Percentiles rank a stretch among this genome's conserved stretches.
Conservation (phyloP, 2,888 invertebrate genomes). For the Ellobium chinense region DNA sequence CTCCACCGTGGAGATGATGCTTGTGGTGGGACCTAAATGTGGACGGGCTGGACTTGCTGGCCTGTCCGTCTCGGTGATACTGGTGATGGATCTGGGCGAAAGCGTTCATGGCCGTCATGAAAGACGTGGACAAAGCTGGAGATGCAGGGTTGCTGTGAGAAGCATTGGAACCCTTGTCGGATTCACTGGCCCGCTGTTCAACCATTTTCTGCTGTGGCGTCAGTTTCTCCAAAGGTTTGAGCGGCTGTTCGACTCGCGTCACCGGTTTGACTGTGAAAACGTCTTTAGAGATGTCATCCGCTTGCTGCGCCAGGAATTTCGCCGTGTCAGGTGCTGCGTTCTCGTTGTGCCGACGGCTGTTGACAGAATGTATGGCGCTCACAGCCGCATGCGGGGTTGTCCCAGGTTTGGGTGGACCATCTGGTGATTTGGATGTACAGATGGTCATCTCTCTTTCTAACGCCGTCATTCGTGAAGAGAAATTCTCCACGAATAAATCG, state of each 20-base stretch:
- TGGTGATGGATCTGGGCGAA: slow-evolving; percentile 21
- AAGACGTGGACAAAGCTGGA: slow-evolving; percentile 2
- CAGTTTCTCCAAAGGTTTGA: slow-evolving; percentile 46
- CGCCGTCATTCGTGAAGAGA: slow-evolving; percentile 46
- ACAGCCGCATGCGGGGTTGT: neutral
- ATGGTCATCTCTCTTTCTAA: slow-evolving; percentile 30
- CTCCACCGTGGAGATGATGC: neutral
- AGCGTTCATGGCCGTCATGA: slow-evolving; percentile 33
- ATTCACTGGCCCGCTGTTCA: slow-evolving; percentile 6
- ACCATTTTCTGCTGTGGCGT: slow-evolving; percentile 42
- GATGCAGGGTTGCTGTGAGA: neutral
- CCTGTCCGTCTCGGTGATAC: neutral
- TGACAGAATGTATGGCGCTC: slow-evolving; percentile 7
- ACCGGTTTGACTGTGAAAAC: slow-evolving; percentile 41
- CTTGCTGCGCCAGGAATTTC: slow-evolving; percentile 1
- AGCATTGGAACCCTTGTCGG: neutral
- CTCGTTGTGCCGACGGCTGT: neutral
- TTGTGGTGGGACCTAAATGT: neutral
- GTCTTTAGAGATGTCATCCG: slow-evolving; percentile 27
- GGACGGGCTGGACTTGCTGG: neutral
- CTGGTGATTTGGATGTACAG: neutral
- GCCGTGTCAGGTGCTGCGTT: neutral
- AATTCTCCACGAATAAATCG: slow-evolving; percentile 69
- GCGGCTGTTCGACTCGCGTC: slow-evolving; percentile 25
- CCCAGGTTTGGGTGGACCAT: neutral